Percentiles rank a stretch among this genome's conserved stretches.
These are phyloP conservation scores for Cercocebus atys DNA, from an alignment of 2,113 vertebrate genomes.

Conservation along the genomic window DNA sequence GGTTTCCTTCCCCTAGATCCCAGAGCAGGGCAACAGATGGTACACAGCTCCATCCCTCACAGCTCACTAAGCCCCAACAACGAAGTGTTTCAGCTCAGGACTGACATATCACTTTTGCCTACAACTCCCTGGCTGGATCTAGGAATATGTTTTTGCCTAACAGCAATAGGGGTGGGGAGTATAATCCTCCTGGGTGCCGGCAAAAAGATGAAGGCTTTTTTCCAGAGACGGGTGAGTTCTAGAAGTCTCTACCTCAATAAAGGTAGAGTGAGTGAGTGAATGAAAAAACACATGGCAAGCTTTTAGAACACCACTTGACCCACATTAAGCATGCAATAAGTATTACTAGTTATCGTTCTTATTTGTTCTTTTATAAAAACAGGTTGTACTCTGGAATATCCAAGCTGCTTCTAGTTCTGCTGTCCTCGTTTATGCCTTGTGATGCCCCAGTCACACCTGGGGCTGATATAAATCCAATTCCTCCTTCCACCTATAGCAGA, in stretches of 20 bases:
- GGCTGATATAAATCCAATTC: not conserved
- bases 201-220: not conserved
- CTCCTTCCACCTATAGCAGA: not conserved
- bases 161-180: not conserved
- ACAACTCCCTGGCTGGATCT: not conserved
- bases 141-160: not conserved
- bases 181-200: not conserved
- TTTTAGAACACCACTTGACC: not conserved
- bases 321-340: not conserved
- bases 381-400: not conserved
- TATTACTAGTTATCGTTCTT: not conserved
- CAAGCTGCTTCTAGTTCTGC: not conserved
- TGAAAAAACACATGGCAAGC: not conserved
- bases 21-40: not conserved
- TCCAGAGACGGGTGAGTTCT: not conserved
- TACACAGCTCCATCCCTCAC: not conserved
- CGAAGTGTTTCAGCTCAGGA: not conserved
- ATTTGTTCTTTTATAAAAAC: not conserved
- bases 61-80: not conserved
- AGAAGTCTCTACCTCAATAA: not conserved
- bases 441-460: not conserved
- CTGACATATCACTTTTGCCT: not conserved
- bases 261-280: not conserved
- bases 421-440: not conserved
- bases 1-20: not conserved